Percentiles rank a stretch among this genome's conserved stretches.
Conservation (phyloP, 1,140 invertebrate species). For the Pseudomyrmex gracilis region DNA sequence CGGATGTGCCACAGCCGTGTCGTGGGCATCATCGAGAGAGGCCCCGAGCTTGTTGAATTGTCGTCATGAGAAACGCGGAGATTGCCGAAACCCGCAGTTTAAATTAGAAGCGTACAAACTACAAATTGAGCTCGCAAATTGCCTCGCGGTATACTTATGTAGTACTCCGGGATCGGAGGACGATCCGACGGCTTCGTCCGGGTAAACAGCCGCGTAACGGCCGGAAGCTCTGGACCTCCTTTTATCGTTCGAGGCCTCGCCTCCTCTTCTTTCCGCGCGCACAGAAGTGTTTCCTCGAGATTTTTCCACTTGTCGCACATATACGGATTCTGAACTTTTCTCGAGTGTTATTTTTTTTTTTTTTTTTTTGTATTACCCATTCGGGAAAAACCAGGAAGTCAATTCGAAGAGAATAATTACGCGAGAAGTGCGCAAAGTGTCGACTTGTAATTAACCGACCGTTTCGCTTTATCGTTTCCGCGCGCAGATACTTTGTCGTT, state of each 20-base stretch:
- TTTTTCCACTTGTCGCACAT: too few relatives aligned
- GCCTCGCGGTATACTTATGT: constrained; percentile 75
- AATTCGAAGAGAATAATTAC: too few relatives aligned
- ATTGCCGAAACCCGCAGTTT: constrained; percentile 83
- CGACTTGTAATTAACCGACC: constrained; percentile 64
- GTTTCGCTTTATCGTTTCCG: constrained; percentile 59
- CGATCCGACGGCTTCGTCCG: constrained; percentile 32
- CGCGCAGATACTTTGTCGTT: constrained; percentile 58
- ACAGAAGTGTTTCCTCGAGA: too few relatives aligned
- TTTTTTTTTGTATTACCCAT: not conserved
- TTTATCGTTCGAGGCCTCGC: constrained; percentile 27
- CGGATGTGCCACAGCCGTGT: constrained; percentile 50
- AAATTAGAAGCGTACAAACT: constrained; percentile 82
- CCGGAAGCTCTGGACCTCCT: constrained; percentile 2
- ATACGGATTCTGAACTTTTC: too few relatives aligned
- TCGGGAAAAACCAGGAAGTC: too few relatives aligned
- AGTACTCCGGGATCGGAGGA: constrained; percentile 63
- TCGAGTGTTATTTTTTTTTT: not conserved
- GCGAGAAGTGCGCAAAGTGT: constrained; percentile 49
- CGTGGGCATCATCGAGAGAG: constrained; percentile 60
- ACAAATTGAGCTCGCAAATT: constrained; percentile 81
- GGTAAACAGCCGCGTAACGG: constrained; percentile 63
- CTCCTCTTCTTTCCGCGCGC: not conserved
- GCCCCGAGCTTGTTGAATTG: constrained; percentile 75
- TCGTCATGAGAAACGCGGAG: constrained; percentile 82